Conservation (phyloP, 2,888 invertebrate species). For the Frankliniella intonsa region DNA sequence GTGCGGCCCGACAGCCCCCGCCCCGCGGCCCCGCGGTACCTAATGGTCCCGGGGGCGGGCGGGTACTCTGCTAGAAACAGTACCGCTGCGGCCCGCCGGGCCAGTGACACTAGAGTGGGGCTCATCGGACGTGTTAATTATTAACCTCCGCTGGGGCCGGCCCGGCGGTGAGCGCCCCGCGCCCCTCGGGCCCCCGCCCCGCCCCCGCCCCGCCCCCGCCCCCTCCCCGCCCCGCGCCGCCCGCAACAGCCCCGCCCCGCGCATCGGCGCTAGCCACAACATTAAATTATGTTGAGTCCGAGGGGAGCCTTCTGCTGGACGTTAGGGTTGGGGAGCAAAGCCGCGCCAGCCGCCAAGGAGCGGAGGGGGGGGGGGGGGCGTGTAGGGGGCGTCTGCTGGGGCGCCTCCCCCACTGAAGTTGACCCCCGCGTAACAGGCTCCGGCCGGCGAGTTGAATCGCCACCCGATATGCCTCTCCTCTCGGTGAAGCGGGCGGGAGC, state of each 20-base stretch:
- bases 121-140: neutral
- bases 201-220: neutral
- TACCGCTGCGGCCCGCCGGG: neutral
- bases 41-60: neutral
- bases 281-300: slow-evolving; percentile 18
- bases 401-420: neutral
- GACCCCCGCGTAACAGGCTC: neutral
- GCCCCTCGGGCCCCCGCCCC: neutral
- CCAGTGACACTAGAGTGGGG: neutral
- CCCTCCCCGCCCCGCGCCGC: neutral
- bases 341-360: no score
- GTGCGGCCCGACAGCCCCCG: no score
- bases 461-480: no score
- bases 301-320: slow-evolving; percentile 19
- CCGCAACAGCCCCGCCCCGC: neutral
- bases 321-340: neutral
- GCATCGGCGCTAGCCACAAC: neutral
- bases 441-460: no score
- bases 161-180: neutral
- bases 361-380: no score
- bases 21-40: neutral
- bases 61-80: neutral
- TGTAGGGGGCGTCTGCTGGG: no score
- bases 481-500: no score
- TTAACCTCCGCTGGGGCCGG: neutral